Base-by-base conservation (phyloP, 92 coral and sea anemone species). In the Umimayanthus chanpuru region DNA sequence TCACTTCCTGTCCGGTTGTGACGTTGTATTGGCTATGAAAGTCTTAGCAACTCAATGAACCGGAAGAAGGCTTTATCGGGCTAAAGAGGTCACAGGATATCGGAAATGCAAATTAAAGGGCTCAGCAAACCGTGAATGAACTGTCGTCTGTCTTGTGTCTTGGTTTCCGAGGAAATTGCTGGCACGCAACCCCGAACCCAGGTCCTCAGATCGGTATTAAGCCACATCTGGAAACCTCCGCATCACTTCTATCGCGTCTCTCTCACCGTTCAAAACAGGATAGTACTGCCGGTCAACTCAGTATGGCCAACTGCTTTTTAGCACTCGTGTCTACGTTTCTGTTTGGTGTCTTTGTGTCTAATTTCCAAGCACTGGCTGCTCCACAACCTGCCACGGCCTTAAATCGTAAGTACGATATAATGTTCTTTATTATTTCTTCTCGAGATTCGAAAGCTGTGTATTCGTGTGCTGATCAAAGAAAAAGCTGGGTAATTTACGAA, bases 61-160 rank as follows among this genome's bases (percentile, higher is more conserved):
- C 85, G 85, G 85, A 81, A 64, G 21, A 38, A 81, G 74, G 73
- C 76, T 64, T 64, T 81, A 65, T 65, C 75, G 26, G 36, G 28
- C 67, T 38, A 81, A 81, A 81, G 75, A 81, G 85, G 75, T 64
- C 85, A 81, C 85, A 81, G 49, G 73, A 65, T 23, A 65, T 20
- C 85, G 85, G 85, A 81, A 81, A 81, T 65, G 85, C 85, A 81
- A 81, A 81, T 81, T 36, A 81, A 81, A n/a, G 20, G 49, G 21
- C 68, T 81, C 85, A 81, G n/a, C 85, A 81, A 81, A 38, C 55
- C 74, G 41, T 38, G 85, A 65, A 81, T 75, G 75, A 81, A 70
- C 2, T 11, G 49, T 40, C 43, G 75, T 81, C 85, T 81, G 85
- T 81, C 75, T 65, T 81, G 55, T 81, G 85, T 61, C 56, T 61